These are phyloP conservation scores for Scyliorhinus canicula DNA, from an alignment of 2,797 vertebrate genomes.

Conservation along the genomic window DNA sequence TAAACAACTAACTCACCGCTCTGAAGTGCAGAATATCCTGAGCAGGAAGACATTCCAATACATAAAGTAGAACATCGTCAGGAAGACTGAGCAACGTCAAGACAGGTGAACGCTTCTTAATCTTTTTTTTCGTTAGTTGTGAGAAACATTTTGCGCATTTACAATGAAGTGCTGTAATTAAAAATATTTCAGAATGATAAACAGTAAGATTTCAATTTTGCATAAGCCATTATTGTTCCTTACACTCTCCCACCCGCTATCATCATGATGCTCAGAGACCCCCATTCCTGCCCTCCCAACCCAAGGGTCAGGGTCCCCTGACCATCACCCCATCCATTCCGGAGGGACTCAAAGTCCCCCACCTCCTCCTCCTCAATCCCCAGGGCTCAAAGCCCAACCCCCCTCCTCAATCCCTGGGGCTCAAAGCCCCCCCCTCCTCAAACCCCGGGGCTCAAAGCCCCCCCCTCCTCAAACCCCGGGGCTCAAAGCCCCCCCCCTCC, in stretches of 20 bases:
- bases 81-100: slow-evolving; percentile 78
- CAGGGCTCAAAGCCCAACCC: too few relatives aligned
- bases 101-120: slow-evolving; percentile 68
- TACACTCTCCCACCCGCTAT: background rate
- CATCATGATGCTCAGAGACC: background rate
- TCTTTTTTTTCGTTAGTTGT: slow-evolving; percentile 68
- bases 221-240: background rate
- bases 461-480: too few relatives aligned
- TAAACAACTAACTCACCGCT: slow-evolving; percentile 69
- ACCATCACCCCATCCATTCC: too few relatives aligned
- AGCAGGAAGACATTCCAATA: slow-evolving; percentile 83
- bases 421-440: too few relatives aligned
- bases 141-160: slow-evolving; percentile 87
- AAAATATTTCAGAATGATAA: background rate
- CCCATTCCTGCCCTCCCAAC: too few relatives aligned
- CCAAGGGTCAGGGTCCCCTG: too few relatives aligned
- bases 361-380: too few relatives aligned
- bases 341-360: too few relatives aligned
- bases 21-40: slow-evolving; percentile 82
- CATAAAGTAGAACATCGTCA: slow-evolving; percentile 82
- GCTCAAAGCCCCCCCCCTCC: too few relatives aligned
- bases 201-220: background rate
- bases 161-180: slow-evolving; percentile 71
- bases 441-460: too few relatives aligned
- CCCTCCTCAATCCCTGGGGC: too few relatives aligned